A percentile compares a stretch with the other conserved stretches of the same genome.
Evolutionary conservation across 2,888 invertebrate genomes (phyloP).

Genomic region (Nematopogon swammerdamellus): DNA sequence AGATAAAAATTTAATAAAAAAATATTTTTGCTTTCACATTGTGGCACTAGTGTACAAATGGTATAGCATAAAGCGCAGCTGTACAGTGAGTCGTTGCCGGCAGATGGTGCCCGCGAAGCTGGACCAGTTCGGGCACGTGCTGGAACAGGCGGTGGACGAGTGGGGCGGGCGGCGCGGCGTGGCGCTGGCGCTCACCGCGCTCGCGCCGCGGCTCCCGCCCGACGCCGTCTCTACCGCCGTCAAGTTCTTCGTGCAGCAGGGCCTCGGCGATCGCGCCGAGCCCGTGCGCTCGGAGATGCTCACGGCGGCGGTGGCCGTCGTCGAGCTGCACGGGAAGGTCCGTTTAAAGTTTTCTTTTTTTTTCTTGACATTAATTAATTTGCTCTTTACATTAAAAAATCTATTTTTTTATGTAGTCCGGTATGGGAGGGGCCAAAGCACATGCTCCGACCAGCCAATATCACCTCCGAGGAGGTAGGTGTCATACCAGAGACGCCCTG

Average conservation of each 20-base stretch:
- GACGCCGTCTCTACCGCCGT: conserved; percentile 68
- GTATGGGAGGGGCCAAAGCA: too few species aligned
- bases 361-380: neutral
- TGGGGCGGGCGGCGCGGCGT: conserved; percentile 91
- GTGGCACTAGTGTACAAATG: too few species aligned
- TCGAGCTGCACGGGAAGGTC: conserved; percentile 90
- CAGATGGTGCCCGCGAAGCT: conserved; percentile 79
- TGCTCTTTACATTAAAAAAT: too few species aligned
- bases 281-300: conserved; percentile 88
- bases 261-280: conserved; percentile 81
- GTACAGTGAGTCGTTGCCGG: too few species aligned
- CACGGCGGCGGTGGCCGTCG: conserved; percentile 86
- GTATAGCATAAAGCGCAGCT: too few species aligned
- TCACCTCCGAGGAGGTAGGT: too few species aligned
- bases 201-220: conserved; percentile 69
- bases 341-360: neutral
- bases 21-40: too few species aligned
- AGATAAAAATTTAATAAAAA: too few species aligned
- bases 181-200: conserved; percentile 75
- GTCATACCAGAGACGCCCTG: too few species aligned
- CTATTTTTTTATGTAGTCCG: too few species aligned
- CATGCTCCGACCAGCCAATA: too few species aligned
- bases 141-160: conserved; percentile 81
- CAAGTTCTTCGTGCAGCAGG: conserved; percentile 81
- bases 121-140: conserved; percentile 89